Evolutionary conservation across 2,888 invertebrate genomes (phyloP).

Genomic region (Eilema griseolum): DNA sequence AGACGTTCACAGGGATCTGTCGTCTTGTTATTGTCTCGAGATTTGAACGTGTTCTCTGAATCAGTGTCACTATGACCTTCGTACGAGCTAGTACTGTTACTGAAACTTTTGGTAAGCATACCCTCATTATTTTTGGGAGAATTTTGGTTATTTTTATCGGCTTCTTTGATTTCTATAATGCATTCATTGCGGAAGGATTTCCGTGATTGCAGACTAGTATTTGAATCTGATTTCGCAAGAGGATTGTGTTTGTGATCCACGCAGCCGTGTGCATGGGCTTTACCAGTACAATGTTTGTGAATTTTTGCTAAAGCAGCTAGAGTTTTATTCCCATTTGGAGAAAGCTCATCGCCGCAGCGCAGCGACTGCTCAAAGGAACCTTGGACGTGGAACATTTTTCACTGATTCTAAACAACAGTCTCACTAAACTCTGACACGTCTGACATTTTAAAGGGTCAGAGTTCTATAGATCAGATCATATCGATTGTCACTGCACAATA

Average conservation of each 20-base stretch:
- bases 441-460: slow-evolving; percentile 76
- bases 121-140: slow-evolving; percentile 67
- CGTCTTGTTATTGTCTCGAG: slow-evolving; percentile 69
- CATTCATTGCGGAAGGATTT: slow-evolving; percentile 78
- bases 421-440: slow-evolving; percentile 61
- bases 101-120: slow-evolving; percentile 80
- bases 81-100: slow-evolving; percentile 89
- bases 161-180: slow-evolving; percentile 80
- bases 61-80: slow-evolving; percentile 90
- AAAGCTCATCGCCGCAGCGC: slow-evolving; percentile 82
- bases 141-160: slow-evolving; percentile 66
- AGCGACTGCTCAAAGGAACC: slow-evolving; percentile 88
- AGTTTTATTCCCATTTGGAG: slow-evolving; percentile 82
- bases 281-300: slow-evolving; percentile 92
- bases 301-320: slow-evolving; percentile 86
- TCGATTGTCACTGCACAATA: slow-evolving; percentile 75
- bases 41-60: slow-evolving; percentile 85
- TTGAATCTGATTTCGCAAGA: slow-evolving; percentile 81
- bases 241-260: slow-evolving; percentile 82
- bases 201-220: slow-evolving; percentile 77
- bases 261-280: slow-evolving; percentile 92
- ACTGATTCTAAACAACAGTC: slow-evolving; percentile 58
- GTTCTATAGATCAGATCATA: slow-evolving; percentile 69
- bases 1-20: slow-evolving; percentile 83
- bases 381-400: slow-evolving; percentile 84